phyloP scores from a whole-genome alignment of 2,888 invertebrate genomes.

The Allolobophora icterica region DNA sequence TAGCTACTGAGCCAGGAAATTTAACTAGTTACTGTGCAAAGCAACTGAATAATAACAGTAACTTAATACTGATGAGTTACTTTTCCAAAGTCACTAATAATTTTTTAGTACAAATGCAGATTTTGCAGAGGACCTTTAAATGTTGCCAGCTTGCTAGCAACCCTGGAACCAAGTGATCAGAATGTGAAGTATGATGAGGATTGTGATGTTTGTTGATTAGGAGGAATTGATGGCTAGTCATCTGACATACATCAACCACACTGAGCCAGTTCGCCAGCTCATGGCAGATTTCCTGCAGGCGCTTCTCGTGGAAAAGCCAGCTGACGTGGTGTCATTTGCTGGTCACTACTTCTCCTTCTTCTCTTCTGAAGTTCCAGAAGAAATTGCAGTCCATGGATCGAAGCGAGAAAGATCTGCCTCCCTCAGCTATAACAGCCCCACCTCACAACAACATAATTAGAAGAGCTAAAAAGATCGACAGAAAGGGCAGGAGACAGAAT shows the following conservation, averaged over 20 bases:
- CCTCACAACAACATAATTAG: background rate
- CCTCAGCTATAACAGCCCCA: background rate
- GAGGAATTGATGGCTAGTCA: constrained; percentile 63
- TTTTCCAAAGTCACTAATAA: too few species aligned
- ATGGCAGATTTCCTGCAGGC: constrained; percentile 65
- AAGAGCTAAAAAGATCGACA: background rate
- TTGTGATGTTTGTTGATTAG: constrained; percentile 48
- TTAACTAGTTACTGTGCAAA: too few species aligned
- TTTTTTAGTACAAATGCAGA: too few species aligned
- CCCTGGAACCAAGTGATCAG: too few species aligned
- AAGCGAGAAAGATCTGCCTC: background rate
- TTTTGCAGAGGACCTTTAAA: too few species aligned
- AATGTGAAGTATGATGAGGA: background rate
- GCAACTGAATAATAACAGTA: too few species aligned
- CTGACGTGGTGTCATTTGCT: constrained; percentile 61
- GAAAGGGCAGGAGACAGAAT: background rate
- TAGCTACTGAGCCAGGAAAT: too few species aligned
- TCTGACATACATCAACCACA: constrained; percentile 60
- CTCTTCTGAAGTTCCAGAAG: constrained; percentile 28
- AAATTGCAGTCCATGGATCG: background rate
- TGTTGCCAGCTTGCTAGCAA: too few species aligned
- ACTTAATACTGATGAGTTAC: too few species aligned
- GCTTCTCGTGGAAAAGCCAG: constrained; percentile 63
- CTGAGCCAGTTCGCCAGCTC: constrained; percentile 63
- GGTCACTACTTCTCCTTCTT: constrained; percentile 64